Percentiles rank a stretch among this genome's conserved stretches.
phyloP scores from a whole-genome alignment of 2,113 vertebrate genomes.

The Mirza zaza region DNA sequence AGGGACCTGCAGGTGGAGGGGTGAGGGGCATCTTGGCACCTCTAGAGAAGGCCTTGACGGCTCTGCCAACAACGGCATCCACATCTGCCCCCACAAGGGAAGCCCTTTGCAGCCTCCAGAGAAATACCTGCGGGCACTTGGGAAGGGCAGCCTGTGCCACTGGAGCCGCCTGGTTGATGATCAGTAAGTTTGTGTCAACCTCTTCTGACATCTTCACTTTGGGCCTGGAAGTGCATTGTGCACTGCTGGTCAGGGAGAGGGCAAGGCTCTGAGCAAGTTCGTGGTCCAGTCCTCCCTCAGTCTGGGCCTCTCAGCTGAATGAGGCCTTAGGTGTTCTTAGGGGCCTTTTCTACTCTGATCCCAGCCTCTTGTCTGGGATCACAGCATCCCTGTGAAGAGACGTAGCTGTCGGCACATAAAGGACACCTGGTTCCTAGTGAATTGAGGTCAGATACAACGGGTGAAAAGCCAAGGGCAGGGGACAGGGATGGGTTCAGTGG shows the following conservation, averaged over 20 bases:
- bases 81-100: not conserved
- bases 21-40: not conserved
- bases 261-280: not conserved
- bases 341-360: not conserved
- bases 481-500: not conserved
- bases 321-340: not conserved
- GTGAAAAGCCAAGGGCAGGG: not conserved
- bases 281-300: not conserved
- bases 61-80: not conserved
- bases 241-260: not conserved
- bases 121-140: not conserved
- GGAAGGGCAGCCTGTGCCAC: not conserved
- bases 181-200: not conserved
- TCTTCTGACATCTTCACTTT: not conserved
- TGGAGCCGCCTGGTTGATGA: not conserved
- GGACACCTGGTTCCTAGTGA: not conserved
- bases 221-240: not conserved
- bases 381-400: not conserved
- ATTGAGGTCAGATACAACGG: not conserved
- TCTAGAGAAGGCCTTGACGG: not conserved
- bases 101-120: not conserved
- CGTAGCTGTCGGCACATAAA: not conserved
- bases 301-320: not conserved
- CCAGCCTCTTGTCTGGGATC: not conserved
- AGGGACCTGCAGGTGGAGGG: not conserved